Percentiles rank a stretch among this genome's conserved stretches.
Conservation (phyloP, 2,888 invertebrate genomes). For the Druceiella hillmani region DNA sequence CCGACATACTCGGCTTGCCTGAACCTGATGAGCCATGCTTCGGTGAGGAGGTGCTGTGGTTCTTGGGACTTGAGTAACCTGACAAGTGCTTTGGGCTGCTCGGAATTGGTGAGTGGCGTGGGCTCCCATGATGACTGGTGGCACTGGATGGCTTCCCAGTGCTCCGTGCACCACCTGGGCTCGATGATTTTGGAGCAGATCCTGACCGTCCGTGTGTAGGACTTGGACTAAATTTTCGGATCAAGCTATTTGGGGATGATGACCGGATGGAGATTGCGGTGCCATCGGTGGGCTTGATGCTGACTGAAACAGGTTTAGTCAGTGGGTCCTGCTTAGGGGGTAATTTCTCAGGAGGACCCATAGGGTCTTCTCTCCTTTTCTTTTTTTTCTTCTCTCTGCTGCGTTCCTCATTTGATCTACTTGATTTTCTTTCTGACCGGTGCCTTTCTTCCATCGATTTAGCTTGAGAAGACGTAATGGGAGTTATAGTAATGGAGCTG, state of each 20-base stretch:
- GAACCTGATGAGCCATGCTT: conserved; percentile 70
- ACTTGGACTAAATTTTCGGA: conserved; percentile 67
- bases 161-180: conserved; percentile 41
- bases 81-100: conserved; percentile 71
- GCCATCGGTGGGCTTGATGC: conserved; percentile 62
- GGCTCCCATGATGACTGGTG: conserved; percentile 57
- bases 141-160: conserved; percentile 47
- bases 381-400: conserved; percentile 69
- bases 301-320: conserved; percentile 66
- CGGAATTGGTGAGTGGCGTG: conserved; percentile 71
- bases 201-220: conserved; percentile 62
- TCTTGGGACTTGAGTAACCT: conserved; percentile 70
- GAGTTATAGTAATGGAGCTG: conserved; percentile 83
- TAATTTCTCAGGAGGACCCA: conserved; percentile 80
- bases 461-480: conserved; percentile 59
- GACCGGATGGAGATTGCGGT: conserved; percentile 56
- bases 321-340: conserved; percentile 68
- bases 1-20: conserved; percentile 86
- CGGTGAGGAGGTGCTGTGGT: conserved; percentile 73
- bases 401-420: conserved; percentile 42
- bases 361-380: conserved; percentile 67
- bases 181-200: conserved; percentile 58
- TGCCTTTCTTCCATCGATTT: conserved; percentile 44
- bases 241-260: conserved; percentile 59
- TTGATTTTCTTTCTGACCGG: conserved; percentile 45